Percentiles rank a stretch among this genome's conserved stretches.
Evolutionary conservation across 2,113 vertebrate species (phyloP).

Genomic region (Cynoglossus semilaevis): DNA sequence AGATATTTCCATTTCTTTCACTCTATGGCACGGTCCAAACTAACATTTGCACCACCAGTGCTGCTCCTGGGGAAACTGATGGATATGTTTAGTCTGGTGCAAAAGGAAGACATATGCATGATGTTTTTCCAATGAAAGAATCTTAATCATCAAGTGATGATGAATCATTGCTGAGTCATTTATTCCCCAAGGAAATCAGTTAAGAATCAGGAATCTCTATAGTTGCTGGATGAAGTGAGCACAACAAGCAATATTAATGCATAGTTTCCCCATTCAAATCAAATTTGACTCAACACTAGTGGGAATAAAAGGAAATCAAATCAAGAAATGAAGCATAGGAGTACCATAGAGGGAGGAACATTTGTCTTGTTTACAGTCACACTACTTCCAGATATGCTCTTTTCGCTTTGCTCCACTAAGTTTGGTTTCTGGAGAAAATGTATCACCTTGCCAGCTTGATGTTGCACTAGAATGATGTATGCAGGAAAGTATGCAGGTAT

Average conservation of each 20-base stretch:
- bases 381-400: constrained; percentile 16
- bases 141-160: constrained; percentile 16
- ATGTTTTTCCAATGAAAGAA: constrained; percentile 1
- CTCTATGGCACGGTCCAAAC: neutral
- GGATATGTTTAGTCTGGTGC: neutral
- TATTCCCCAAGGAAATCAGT: constrained; percentile 40
- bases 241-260: constrained; percentile 40
- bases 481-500: neutral
- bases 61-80: neutral
- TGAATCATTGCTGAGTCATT: constrained; percentile 5
- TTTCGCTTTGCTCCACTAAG: neutral
- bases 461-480: constrained; percentile 6
- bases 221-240: constrained; percentile 10
- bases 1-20: too few relatives aligned
- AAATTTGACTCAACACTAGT: constrained; percentile 27
- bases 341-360: constrained; percentile 6
- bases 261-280: constrained; percentile 38
- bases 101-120: neutral
- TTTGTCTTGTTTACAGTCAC: constrained; percentile 40
- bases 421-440: constrained; percentile 9
- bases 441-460: constrained; percentile 9
- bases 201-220: constrained; percentile 29
- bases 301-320: constrained; percentile 39
- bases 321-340: constrained; percentile 30
- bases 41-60: neutral